Conservation (phyloP, 2,797 vertebrate species). For the Haliaeetus albicilla region DNA sequence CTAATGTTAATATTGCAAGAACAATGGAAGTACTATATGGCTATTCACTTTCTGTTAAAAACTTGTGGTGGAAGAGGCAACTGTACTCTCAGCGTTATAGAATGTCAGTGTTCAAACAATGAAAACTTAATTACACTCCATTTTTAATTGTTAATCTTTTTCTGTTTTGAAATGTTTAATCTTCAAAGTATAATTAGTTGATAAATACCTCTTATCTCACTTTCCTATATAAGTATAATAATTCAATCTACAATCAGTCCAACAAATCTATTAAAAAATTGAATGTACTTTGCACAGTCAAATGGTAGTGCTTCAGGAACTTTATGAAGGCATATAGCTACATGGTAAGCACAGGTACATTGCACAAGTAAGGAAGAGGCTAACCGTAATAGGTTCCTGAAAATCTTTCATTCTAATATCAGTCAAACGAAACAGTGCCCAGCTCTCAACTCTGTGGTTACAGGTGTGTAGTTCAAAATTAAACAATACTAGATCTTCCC, state of each 20-base stretch:
- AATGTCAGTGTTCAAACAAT: background rate
- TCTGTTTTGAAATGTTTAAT: background rate
- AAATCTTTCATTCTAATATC: background rate
- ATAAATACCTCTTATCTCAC: background rate
- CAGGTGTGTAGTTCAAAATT: background rate
- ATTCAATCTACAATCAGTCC: background rate
- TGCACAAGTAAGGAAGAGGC: background rate
- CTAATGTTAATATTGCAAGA: conserved; percentile 9
- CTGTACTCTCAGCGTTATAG: background rate
- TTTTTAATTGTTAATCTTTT: background rate
- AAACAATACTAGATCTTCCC: background rate
- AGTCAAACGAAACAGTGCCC: background rate
- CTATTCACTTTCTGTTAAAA: background rate
- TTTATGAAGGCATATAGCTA: background rate
- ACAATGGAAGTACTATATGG: background rate
- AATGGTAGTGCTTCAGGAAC: background rate
- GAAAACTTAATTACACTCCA: background rate
- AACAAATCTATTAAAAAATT: background rate
- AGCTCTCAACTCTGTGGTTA: background rate
- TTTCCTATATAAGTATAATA: background rate
- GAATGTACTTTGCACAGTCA: background rate
- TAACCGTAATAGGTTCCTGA: background rate
- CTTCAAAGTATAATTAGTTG: background rate
- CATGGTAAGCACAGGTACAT: background rate
- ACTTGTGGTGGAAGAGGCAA: background rate